Conservation (phyloP, 2,888 invertebrate genomes). For the Catocala sponsa region DNA sequence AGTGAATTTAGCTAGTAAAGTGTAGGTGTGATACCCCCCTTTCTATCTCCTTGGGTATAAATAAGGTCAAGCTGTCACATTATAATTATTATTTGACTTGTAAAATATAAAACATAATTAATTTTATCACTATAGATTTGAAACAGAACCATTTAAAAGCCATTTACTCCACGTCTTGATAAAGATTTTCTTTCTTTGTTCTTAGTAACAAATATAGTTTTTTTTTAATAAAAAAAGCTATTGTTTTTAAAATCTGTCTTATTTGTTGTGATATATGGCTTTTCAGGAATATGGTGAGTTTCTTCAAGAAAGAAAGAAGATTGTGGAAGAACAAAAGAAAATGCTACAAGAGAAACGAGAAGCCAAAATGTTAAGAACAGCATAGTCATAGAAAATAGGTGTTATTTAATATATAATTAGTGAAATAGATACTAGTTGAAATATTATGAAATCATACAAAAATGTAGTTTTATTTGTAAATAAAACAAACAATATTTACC, state of each 20-base stretch:
- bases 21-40: too few relatives aligned
- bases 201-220: too few relatives aligned
- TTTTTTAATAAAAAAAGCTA: neutral
- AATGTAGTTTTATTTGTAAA: slow-evolving; percentile 31
- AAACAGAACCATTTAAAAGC: too few relatives aligned
- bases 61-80: too few relatives aligned
- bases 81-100: too few relatives aligned
- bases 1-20: too few relatives aligned
- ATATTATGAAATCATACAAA: slow-evolving; percentile 27
- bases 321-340: slow-evolving; percentile 92
- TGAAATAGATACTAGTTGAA: slow-evolving; percentile 34
- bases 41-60: too few relatives aligned
- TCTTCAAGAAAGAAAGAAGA: slow-evolving; percentile 91
- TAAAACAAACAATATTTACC: slow-evolving; percentile 34
- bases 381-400: slow-evolving; percentile 56
- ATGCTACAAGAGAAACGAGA: slow-evolving; percentile 94
- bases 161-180: too few relatives aligned
- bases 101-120: too few relatives aligned
- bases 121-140: too few relatives aligned
- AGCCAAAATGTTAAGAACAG: slow-evolving; percentile 96
- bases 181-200: too few relatives aligned
- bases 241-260: too few relatives aligned
- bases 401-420: slow-evolving; percentile 41
- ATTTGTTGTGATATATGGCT: neutral
- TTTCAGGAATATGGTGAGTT: slow-evolving; percentile 93